Evolutionary conservation across 2,888 invertebrate species (phyloP), one percentile per base, ranked within the genome.

Genomic region (Amiota minor): DNA sequence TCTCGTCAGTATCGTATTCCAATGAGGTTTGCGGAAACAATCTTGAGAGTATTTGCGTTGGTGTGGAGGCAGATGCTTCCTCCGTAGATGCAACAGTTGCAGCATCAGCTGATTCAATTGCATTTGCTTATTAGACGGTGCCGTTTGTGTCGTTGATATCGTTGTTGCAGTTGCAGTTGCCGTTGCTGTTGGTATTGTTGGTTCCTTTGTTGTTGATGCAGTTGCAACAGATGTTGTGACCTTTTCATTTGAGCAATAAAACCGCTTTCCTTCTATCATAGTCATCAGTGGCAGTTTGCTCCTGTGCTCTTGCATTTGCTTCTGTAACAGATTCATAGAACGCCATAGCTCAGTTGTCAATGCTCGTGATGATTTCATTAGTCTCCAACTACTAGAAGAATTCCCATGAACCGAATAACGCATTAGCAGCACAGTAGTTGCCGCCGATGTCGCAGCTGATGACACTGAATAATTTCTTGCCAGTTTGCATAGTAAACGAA

Each of bases 21-120:
- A 89, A 79, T 0, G 91, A 90, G 2, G 90, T 90, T 80, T 92
- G 92, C 9, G 93, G 92, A 81, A 93, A 92, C 74, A 93, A 90
- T 73, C 92, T 90, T 0, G 92, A 92, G 3, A 93, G 82, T 64
- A 93, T 79, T 50, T 81, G 81, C 10, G 78, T 77, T 0, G 78
- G 78, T 0, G 76, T 73, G 53, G 18, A 8, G 35, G 35, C 6
- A 35, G 35, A 18, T 16, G 65, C 9, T 12, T 50, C 53, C 11
- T 20, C 16, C 3, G 53, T 6, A 12, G 61, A 6, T 9, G 74
- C 3, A 10, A 0, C 18, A 9, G 55, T n/a, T n/a, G 53, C 53
- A n/a, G 53, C 53, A 50, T 50, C 8, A 9, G n/a, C 12, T 50
- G 53, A 1, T 16, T 14, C 14, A 53, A 8, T 16, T n/a, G n/a